Evolutionary conservation across 2,797 vertebrate species (phyloP), one percentile per base, ranked within the genome.

Genomic region (Acrossocheilus wenchowensis): DNA sequence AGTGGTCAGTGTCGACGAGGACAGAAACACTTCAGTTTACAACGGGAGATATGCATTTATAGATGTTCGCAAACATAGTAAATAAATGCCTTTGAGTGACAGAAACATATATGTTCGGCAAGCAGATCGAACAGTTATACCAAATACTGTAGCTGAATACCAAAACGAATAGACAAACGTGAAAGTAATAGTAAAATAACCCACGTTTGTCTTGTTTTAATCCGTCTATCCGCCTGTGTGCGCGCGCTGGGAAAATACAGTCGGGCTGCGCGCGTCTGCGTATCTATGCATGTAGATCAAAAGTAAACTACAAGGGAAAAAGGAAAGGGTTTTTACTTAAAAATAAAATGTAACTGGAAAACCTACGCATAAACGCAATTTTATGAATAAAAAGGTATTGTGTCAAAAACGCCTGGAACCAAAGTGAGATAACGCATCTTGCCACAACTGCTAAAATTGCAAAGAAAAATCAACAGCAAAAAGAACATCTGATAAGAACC

Each of bases 251-350:
- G 43, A 82, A 82, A 87, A 89, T 82, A 87, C 82, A 90, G 90
- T 88, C 89, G 90, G 93, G 91, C 92, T 91, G 93, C 91, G 92
- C 91, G 82, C 88, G 84, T 81, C 82, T 82, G 89, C 87, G 91
- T 90, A 88, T 93, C 93, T 94, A 94, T 95, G 94, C 94, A 95
- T 92, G 92, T 90, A 92, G 90, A 92, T 89, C 91, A 90, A 92
- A 95, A 93, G 89, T 88, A 89, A 93, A 89, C 69, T 89, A 88
- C 88, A 73, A 72, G 41, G 19, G 11, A n/a, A 91, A 91, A 68
- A 75, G 85, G 26, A 86, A 87, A 86, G 69, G 86, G 60, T 81
- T 52, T 71, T 87, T 81, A 30, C 36, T 34, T 66, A 2, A 4
- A 36, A 81, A 21, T 39, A 86, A 15, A 50, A 86, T 69, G 60